Evolutionary conservation across 2,797 vertebrate genomes (phyloP), one percentile per base, ranked within the genome.

Genomic region (Chaetodon trifasciatus): DNA sequence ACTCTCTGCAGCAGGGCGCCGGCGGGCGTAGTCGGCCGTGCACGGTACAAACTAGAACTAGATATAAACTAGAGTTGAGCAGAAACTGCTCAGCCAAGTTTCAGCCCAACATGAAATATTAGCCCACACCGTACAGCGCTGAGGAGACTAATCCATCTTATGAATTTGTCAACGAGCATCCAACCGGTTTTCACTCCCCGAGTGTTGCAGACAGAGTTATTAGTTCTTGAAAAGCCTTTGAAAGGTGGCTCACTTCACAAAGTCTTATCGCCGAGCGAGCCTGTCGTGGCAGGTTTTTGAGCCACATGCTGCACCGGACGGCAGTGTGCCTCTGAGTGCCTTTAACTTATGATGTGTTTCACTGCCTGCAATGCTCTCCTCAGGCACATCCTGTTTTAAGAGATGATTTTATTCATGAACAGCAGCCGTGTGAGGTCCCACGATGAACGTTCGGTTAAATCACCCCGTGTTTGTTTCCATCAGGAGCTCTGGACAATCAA

Each of bases 91-190:
- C 67, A 72, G 58, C 46, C 12, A 46, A 44, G 58, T 78, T 80
- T 61, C 16, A 62, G 58, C 76, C 15, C 7, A 49, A n/a, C 75
- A 67, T 79, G 60, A 83, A 73, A 84, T 82, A 83, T 80, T 76
- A 70, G 53, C 28, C 58, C 24, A 12, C 53, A 37, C 47, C 74
- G 71, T 55, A 37, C 10, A 52, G 60, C 16, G 13, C 61, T 37
- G 40, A 49, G 16, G 64, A 58, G 66, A 78, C 65, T 77, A 78
- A 86, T 92, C 76, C 62, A 80, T 86, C 74, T 88, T 76, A 82
- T 66, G 75, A 78, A 79, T 73, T 47, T 78, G 66, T 87, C 63
- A 75, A 79, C 69, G 56, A 78, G 65, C 39, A 69, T 73, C 57
- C 60, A 61, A 32, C 7, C 0, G 0, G 0, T 52, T 65, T 78